phyloP scores from a whole-genome alignment of 2,113 vertebrate genomes.

The Antennarius striatus region DNA sequence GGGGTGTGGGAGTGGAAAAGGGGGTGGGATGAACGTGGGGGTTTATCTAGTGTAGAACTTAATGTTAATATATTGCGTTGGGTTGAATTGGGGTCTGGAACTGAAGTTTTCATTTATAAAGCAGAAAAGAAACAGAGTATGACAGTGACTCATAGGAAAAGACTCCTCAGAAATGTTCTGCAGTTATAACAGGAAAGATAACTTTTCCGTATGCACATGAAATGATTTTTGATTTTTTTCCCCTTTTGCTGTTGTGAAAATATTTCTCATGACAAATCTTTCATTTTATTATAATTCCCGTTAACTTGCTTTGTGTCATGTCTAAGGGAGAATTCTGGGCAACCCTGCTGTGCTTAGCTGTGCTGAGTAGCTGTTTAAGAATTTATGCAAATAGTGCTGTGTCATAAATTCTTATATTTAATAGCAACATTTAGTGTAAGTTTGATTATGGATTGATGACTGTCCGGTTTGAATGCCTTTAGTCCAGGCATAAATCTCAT shows the following conservation, averaged over 20 bases:
- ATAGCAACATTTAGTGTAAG: slow-evolving; percentile 6
- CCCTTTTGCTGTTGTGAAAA: background rate
- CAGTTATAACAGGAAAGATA: background rate
- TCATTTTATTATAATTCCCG: slow-evolving; percentile 14
- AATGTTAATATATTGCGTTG: slow-evolving; percentile 38
- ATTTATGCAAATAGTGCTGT: slow-evolving; percentile 28
- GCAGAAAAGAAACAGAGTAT: background rate
- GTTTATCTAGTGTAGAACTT: slow-evolving; percentile 22
- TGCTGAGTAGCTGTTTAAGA: slow-evolving; percentile 7
- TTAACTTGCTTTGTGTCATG: slow-evolving; percentile 24
- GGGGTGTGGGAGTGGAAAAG: slow-evolving; percentile 22
- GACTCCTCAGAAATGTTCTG: background rate
- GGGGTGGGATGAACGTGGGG: slow-evolving; percentile 48
- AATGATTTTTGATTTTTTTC: slow-evolving; percentile 13
- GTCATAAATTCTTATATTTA: slow-evolving; percentile 34
- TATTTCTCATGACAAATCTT: slow-evolving; percentile 1
- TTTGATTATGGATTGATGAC: slow-evolving; percentile 27
- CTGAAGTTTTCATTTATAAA: background rate
- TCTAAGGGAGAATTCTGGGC: background rate
- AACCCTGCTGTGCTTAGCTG: background rate
- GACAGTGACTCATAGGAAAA: slow-evolving; percentile 8
- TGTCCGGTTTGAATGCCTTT: slow-evolving; percentile 46
- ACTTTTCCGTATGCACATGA: background rate
- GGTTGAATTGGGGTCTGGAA: slow-evolving; percentile 1
- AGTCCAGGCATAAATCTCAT: slow-evolving; percentile 52